phyloP scores from a whole-genome alignment of 2,113 vertebrate species.

The cattle (Bos taurus) region ARS-UCD2.0 NC_037328.1:110333001-110333500 shows the following conservation, averaged over 20 bases:
- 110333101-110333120: not conserved
- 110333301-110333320: not conserved
- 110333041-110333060: not conserved
- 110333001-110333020: not conserved
- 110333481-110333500: slow-evolving; percentile 4
- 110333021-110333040: not conserved
- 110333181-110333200: not conserved
- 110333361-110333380: not conserved
- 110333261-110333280: not conserved
- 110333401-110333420: not conserved
- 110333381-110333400: not conserved
- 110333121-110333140: not conserved
- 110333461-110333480: not conserved
- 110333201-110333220: slow-evolving; percentile 2
- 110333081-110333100: not conserved
- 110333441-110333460: not conserved
- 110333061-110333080: not conserved
- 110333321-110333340: not conserved
- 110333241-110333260: not conserved
- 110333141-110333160: not conserved
- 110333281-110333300: not conserved
- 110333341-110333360: not conserved
- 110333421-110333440: not conserved
- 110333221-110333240: not conserved
- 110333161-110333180: not conserved